phyloP scores from a whole-genome alignment of 2,888 invertebrate genomes.

The Dolichopus griseipennis region DNA sequence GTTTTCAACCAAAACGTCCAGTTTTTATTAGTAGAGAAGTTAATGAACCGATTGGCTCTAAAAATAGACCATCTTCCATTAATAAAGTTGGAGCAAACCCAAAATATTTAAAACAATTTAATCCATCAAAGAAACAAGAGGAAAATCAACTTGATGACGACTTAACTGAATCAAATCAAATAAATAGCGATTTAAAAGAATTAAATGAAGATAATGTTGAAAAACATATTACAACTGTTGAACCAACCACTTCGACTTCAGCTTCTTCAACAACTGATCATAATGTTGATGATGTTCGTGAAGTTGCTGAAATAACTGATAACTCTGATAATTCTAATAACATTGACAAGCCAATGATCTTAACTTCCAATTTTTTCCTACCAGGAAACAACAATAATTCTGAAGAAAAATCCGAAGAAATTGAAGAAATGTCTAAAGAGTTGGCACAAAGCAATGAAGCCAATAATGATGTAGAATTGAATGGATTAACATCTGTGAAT shows the following conservation, averaged over 20 bases:
- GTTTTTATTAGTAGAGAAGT: conserved; percentile 38
- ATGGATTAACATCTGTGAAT: background rate
- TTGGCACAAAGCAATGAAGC: background rate
- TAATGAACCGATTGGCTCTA: conserved; percentile 33
- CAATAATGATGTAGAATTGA: background rate
- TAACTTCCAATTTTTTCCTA: conserved; percentile 30
- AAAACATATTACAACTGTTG: conserved; percentile 13
- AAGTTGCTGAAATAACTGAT: conserved; percentile 12
- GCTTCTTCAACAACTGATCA: conserved; percentile 12
- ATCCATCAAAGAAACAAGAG: conserved; percentile 12
- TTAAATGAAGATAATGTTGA: background rate
- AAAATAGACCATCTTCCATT: conserved; percentile 26
- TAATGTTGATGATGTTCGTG: background rate
- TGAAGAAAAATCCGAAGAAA: conserved; percentile 23
- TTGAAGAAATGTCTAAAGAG: background rate
- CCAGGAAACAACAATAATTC: conserved; percentile 25
- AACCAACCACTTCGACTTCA: conserved; percentile 16
- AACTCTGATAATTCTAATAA: conserved; percentile 25
- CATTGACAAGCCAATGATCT: conserved; percentile 28
- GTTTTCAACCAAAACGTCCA: conserved; percentile 26
- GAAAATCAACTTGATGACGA: conserved; percentile 19
- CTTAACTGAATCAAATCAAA: conserved; percentile 24
- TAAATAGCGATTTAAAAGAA: conserved; percentile 21
- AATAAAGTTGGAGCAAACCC: conserved; percentile 24
- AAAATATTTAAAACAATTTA: background rate